phyloP scores from a whole-genome alignment of 2,888 invertebrate species.

The Molorchus minor region DNA sequence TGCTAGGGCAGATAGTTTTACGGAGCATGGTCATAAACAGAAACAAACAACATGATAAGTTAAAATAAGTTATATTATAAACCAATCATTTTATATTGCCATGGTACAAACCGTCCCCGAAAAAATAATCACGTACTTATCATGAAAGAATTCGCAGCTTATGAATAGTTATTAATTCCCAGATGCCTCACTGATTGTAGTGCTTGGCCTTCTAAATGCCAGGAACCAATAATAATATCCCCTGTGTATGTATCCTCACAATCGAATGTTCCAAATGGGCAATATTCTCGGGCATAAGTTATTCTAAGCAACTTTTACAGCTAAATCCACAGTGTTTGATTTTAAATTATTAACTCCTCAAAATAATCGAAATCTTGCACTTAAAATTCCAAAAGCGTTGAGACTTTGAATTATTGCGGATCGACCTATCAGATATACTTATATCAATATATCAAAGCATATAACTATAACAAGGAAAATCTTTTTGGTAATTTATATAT shows the following conservation, averaged over 20 bases:
- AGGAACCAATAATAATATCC: constrained; percentile 16
- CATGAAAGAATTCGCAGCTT: constrained; percentile 23
- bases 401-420: no score
- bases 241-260: constrained; percentile 12
- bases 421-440: no score
- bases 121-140: constrained; percentile 17
- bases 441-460: no score
- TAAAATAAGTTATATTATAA: constrained; percentile 5
- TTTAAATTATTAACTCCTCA: no score
- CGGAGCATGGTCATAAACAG: constrained; percentile 46
- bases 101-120: constrained; percentile 7
- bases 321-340: no score
- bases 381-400: no score
- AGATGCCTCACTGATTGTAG: constrained; percentile 17
- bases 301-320: no score
- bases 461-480: no score
- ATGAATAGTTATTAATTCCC: constrained; percentile 26
- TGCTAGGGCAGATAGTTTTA: constrained; percentile 56
- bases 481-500: no score
- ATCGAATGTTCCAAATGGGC: no score
- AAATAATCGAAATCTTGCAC: no score
- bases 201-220: constrained; percentile 15
- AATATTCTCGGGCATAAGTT: no score
- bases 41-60: constrained; percentile 22
- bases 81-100: constrained; percentile 15